These are phyloP conservation scores for Dermochelys coriacea DNA, from an alignment of 2,797 vertebrate genomes.

Conservation along the genomic window DNA sequence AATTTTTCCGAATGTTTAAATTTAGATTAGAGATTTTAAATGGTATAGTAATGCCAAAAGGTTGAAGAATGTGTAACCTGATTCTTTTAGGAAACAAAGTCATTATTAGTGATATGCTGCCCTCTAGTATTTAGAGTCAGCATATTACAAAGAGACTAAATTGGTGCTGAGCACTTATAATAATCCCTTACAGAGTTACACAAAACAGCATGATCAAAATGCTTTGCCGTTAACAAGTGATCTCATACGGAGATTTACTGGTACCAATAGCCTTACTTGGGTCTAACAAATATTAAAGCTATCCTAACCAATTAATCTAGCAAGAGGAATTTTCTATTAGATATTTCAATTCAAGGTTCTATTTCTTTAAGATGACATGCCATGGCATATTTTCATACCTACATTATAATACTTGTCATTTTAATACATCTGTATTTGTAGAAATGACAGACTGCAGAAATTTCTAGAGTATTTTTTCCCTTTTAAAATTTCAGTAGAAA, in stretches of 20 bases:
- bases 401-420: not conserved
- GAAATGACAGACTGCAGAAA: not conserved
- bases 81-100: rapidly evolving
- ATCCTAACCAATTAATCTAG: not conserved
- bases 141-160: not conserved
- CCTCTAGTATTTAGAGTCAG: conserved; percentile 62
- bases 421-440: not conserved
- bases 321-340: not conserved
- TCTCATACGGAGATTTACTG: not conserved
- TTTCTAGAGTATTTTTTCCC: not conserved
- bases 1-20: not conserved
- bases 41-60: not conserved
- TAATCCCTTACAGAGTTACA: not conserved
- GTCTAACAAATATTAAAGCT: not conserved
- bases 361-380: not conserved
- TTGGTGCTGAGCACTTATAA: not conserved
- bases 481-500: not conserved
- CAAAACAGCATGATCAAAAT: not conserved
- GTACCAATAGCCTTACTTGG: not conserved
- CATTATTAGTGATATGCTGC: conserved; percentile 21
- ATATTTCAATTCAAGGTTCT: not conserved
- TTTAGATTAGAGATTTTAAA: not conserved
- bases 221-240: not conserved
- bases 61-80: not conserved
- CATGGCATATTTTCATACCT: not conserved